phyloP scores from a whole-genome alignment of 2,888 invertebrate genomes.

The Cheilosia pagana region DNA sequence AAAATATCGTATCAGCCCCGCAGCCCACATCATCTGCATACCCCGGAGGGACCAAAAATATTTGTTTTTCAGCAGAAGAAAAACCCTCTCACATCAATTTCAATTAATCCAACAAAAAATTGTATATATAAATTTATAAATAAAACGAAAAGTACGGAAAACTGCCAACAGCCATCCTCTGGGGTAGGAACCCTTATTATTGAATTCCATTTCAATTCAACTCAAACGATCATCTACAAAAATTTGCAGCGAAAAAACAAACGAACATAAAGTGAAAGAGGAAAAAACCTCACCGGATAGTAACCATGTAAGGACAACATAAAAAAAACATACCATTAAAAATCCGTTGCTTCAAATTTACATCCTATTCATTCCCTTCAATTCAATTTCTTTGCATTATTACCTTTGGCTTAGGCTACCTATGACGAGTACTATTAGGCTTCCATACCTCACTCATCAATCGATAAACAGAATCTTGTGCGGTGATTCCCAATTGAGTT shows the following conservation, averaged over 20 bases:
- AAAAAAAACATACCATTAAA: constrained; percentile 49
- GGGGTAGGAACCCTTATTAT: constrained; percentile 41
- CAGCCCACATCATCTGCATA: too few relatives aligned
- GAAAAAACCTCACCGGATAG: not conserved
- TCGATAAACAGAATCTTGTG: constrained; percentile 13
- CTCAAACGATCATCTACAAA: constrained; percentile 12
- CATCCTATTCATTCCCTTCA: constrained; percentile 48
- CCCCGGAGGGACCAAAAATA: not conserved
- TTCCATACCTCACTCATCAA: constrained; percentile 9
- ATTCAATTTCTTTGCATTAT: constrained; percentile 55
- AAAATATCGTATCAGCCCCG: not conserved
- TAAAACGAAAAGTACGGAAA: not conserved
- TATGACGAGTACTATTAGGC: not conserved
- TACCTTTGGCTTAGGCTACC: constrained; percentile 50
- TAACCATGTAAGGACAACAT: not conserved
- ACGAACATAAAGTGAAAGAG: not conserved
- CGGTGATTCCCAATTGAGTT: constrained; percentile 43
- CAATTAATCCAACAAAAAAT: constrained; percentile 21
- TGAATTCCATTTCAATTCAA: constrained; percentile 42
- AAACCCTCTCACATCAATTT: constrained; percentile 19
- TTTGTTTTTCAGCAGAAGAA: constrained; percentile 1
- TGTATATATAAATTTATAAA: not conserved
- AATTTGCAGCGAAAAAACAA: constrained; percentile 12
- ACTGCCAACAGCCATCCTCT: constrained; percentile 5
- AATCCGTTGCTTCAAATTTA: constrained; percentile 55